Evolutionary conservation across 2,113 vertebrate genomes (phyloP).

Genomic region (Pitta sordida): DNA sequence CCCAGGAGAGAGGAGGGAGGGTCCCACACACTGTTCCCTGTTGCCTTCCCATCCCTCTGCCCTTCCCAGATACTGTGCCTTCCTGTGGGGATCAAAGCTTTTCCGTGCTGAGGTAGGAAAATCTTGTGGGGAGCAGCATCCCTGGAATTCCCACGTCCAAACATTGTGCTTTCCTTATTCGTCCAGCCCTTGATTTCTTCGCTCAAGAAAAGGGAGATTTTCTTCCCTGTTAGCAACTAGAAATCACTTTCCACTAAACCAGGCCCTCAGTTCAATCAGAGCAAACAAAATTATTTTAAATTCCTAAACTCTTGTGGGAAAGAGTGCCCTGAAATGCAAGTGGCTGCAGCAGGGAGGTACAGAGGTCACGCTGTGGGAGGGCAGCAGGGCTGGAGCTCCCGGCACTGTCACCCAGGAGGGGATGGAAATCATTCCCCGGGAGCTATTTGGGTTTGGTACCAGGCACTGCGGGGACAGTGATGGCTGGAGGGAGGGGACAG

Average conservation of each 20-base stretch:
- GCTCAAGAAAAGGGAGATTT: not conserved
- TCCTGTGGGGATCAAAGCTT: not conserved
- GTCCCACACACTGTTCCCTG: not conserved
- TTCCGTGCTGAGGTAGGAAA: not conserved
- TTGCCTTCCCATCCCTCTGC: not conserved
- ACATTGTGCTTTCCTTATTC: not conserved
- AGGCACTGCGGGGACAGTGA: not conserved
- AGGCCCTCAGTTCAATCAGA: not conserved
- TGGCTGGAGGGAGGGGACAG: not conserved
- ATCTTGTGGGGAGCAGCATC: not conserved
- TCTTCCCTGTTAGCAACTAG: not conserved
- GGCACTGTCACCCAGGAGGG: not conserved
- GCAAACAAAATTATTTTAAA: not conserved
- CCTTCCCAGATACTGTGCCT: not conserved
- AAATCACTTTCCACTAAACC: not conserved
- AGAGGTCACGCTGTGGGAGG: not conserved
- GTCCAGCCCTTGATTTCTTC: not conserved
- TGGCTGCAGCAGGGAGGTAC: not conserved
- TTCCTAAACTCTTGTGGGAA: not conserved
- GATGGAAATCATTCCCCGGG: not conserved
- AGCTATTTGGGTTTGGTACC: rapidly evolving
- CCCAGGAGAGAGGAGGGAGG: not conserved
- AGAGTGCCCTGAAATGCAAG: not conserved
- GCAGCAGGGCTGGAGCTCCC: not conserved
- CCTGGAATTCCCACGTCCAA: not conserved